These are phyloP conservation scores for Smutsia gigantea DNA, from an alignment of 2,797 vertebrate species.

Conservation along the genomic window DNA sequence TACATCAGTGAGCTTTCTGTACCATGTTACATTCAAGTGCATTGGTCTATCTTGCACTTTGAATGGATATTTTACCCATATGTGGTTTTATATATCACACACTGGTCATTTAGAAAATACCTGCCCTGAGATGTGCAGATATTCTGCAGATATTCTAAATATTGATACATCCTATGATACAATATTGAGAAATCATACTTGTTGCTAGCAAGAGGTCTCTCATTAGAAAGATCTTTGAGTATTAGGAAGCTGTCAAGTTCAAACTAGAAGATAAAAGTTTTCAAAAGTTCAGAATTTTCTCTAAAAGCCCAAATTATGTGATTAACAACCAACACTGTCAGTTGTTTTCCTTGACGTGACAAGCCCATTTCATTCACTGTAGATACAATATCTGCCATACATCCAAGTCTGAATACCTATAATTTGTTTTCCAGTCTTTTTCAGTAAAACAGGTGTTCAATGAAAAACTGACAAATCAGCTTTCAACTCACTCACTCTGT, in stretches of 20 bases:
- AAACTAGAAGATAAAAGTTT: neutral
- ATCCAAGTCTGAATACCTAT: neutral
- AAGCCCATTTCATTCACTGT: conserved; percentile 2
- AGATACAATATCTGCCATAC: neutral
- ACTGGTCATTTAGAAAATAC: neutral
- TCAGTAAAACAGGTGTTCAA: neutral
- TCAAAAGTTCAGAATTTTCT: conserved; percentile 47
- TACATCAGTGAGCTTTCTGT: neutral
- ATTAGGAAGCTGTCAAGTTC: neutral
- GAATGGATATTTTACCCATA: neutral
- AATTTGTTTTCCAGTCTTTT: neutral
- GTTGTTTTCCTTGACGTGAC: conserved; percentile 52
- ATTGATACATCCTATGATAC: neutral
- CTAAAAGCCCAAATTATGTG: conserved; percentile 24
- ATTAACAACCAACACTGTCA: neutral
- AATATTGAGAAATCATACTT: neutral
- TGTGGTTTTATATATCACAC: neutral
- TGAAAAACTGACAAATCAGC: neutral
- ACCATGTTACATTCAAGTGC: neutral
- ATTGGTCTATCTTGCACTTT: neutral
- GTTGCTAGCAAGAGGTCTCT: neutral
- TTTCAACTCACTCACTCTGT: neutral
- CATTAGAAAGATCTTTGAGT: neutral
- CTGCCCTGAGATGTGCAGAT: neutral
- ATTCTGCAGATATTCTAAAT: neutral